Conservation (phyloP, 2,113 vertebrate species). For the Elephas maximus region DNA sequence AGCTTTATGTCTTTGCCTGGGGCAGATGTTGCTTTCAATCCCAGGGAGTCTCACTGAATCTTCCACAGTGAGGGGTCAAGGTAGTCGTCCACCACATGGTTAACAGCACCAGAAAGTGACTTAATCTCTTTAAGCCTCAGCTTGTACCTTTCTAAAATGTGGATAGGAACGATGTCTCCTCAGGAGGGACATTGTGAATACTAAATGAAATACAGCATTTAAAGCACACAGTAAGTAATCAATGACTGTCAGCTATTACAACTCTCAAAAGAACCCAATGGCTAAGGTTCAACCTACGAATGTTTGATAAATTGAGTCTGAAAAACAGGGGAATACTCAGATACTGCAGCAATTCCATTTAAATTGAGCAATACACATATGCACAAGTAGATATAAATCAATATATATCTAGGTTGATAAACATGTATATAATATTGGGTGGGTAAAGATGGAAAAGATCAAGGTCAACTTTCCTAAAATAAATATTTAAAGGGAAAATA, state of each 20-base stretch:
- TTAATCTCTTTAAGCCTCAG: not conserved
- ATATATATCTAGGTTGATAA: not conserved
- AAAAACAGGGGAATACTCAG: not conserved
- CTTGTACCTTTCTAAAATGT: not conserved
- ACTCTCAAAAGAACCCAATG: not conserved
- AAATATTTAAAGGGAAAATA: conserved; percentile 33
- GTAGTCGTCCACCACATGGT: not conserved
- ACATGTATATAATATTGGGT: not conserved
- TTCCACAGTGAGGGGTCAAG: not conserved
- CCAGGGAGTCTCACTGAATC: not conserved
- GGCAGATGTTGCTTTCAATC: not conserved
- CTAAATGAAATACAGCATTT: not conserved
- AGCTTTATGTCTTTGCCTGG: not conserved
- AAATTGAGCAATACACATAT: not conserved
- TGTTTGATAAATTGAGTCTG: conserved; percentile 24
- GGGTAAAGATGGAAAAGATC: not conserved
- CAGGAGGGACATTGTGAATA: not conserved
- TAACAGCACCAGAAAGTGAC: not conserved
- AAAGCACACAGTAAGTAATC: not conserved
- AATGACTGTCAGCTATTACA: not conserved
- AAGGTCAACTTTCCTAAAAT: conserved; percentile 7
- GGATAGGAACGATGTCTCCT: not conserved
- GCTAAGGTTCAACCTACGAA: not conserved
- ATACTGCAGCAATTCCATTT: conserved; percentile 4
- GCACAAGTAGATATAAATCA: not conserved